Evolutionary conservation across 1,140 invertebrate genomes (phyloP).

Genomic region (Oscheius sp.): DNA sequence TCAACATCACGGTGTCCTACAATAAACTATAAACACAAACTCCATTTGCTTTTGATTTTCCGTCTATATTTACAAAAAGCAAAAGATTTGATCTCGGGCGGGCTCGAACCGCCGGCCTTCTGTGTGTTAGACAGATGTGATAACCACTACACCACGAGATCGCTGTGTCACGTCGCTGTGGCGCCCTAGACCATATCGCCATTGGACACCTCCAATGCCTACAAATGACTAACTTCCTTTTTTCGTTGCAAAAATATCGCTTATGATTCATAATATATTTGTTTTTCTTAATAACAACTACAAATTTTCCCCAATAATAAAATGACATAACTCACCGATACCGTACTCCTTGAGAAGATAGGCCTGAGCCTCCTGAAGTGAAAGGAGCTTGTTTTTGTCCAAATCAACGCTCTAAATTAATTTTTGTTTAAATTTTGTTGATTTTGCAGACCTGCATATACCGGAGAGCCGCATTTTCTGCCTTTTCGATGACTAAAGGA

Average conservation of each 20-base stretch:
- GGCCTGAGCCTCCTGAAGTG: conserved; percentile 52
- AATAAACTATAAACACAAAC: no score
- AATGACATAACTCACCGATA: conserved; percentile 37
- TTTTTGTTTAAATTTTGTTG: neutral
- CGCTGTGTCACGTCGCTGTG: no score
- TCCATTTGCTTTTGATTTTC: no score
- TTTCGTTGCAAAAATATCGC: no score
- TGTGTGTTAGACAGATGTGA: conserved; percentile 33
- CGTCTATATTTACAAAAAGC: neutral
- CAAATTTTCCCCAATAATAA: no score
- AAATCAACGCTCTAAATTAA: conserved; percentile 51
- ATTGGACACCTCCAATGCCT: no score
- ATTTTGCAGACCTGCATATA: conserved; percentile 48
- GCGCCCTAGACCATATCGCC: no score
- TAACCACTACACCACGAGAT: conserved; percentile 13
- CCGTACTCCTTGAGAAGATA: conserved; percentile 60
- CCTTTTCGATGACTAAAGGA: conserved; percentile 56
- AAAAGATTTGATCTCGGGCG: conserved; percentile 47
- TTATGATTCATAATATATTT: no score
- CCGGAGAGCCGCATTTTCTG: conserved; percentile 57
- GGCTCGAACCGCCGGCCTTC: conserved; percentile 48
- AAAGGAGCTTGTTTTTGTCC: conserved; percentile 54
- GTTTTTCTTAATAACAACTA: no score
- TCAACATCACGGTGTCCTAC: conserved; percentile 59
- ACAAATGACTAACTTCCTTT: no score